A percentile compares a stretch with the other conserved stretches of the same genome.
Conservation (phyloP, 2,113 vertebrate species). For the Stegostoma tigrinum region DNA sequence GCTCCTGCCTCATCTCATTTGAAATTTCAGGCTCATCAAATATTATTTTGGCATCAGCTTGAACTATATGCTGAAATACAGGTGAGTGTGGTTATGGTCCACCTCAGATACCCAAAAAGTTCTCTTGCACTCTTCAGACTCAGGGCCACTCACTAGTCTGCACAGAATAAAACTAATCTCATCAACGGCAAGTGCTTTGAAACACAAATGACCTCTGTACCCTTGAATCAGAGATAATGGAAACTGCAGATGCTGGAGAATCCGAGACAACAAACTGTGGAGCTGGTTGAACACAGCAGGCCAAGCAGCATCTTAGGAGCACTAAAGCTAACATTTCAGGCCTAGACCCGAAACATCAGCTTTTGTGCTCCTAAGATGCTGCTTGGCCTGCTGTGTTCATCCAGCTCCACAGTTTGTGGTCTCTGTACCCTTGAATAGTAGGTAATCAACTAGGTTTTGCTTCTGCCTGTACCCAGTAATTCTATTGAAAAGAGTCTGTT, state of each 20-base stretch:
- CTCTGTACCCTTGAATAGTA: too few relatives aligned
- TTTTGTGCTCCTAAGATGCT: too few relatives aligned
- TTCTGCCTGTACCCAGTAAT: not conserved
- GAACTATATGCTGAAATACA: not conserved
- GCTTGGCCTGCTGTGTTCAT: too few relatives aligned
- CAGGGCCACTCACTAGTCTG: not conserved
- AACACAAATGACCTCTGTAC: not conserved
- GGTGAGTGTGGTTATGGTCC: too few relatives aligned
- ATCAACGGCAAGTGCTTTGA: not conserved
- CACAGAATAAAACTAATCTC: not conserved
- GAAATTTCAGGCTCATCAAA: not conserved
- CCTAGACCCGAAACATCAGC: too few relatives aligned
- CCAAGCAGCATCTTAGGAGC: too few relatives aligned
- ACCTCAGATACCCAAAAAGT: not conserved
- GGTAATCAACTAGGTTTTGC: not conserved
- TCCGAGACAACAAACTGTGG: too few relatives aligned
- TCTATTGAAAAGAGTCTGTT: not conserved
- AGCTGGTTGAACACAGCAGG: too few relatives aligned
- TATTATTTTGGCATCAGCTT: not conserved
- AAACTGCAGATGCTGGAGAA: too few relatives aligned
- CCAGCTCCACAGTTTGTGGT: too few relatives aligned
- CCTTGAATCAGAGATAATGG: not conserved
- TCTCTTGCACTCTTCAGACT: not conserved
- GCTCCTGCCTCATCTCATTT: not conserved
- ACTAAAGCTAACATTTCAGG: too few relatives aligned